These are phyloP conservation scores for Scomber japonicus DNA, from an alignment of 2,113 vertebrate species.

Conservation along the genomic window DNA sequence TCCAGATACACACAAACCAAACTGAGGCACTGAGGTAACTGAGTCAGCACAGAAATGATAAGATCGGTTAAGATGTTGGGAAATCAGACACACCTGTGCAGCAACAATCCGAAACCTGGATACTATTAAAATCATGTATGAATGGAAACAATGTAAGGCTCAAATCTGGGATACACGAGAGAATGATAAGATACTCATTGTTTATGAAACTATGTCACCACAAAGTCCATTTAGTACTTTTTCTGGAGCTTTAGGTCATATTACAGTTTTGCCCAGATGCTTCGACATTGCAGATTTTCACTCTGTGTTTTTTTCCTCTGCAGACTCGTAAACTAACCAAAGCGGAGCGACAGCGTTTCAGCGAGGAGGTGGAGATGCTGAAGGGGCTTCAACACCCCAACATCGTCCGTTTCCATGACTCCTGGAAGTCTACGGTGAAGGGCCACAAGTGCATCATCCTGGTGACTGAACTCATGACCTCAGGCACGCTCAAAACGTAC, in stretches of 20 bases:
- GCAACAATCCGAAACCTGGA: too few species aligned
- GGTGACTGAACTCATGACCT: constrained; percentile 98
- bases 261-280: not conserved
- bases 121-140: too few species aligned
- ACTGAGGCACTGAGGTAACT: too few species aligned
- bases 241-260: not conserved
- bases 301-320: not conserved
- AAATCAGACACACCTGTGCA: too few species aligned
- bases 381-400: constrained; percentile 98
- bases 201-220: constrained; percentile 21
- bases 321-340: constrained; percentile 96
- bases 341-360: constrained; percentile 94
- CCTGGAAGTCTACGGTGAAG: constrained; percentile 94
- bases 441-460: constrained; percentile 96
- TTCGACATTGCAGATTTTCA: not conserved
- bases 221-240: constrained; percentile 16
- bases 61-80: too few species aligned
- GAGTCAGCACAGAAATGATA: too few species aligned
- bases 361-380: constrained; percentile 98
- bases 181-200: too few species aligned
- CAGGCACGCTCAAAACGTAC: constrained; percentile 97
- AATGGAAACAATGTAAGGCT: too few species aligned
- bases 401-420: constrained; percentile 98
- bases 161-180: too few species aligned
- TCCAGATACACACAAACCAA: too few species aligned